Evolutionary conservation across 2,113 vertebrate species (phyloP), one percentile per base, ranked within the genome.

Genomic region (Pseudolaguvia tuberculata): DNA sequence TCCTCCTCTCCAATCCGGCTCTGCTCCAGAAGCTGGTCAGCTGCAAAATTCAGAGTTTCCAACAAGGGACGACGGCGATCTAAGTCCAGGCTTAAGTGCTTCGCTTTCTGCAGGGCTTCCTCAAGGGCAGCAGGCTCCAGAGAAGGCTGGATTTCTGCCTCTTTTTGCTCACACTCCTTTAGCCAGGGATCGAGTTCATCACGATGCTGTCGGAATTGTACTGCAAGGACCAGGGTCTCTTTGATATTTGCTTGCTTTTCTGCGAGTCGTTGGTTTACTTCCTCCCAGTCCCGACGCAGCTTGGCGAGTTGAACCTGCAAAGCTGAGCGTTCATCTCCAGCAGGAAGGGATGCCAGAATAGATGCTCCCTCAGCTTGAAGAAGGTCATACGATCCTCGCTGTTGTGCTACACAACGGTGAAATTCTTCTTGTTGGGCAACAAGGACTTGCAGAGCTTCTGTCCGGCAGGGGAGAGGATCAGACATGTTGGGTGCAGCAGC

Each of bases 311-410:
- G 92, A 78, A 87, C 89, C 83, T 98, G 95, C 78, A 98, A 88
- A 13, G 86, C 83, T 5, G 86, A 88, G 50, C 92, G 94, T 67
- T 98, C 96, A 74, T 94, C 92, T 23, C 95, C 95, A 10, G 93
- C 93, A 0, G 92, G 88, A 1, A 94, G 92, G 0, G 93, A 90
- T 23, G 94, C 92, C 27, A 97, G 87, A 71, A 99, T 83, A 61
- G 94, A 92, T 5, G 89, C 92, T 4, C 96, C 96, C 83, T 99
- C 94, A 0, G 92, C 90, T 76, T 95, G 91, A 20, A 99, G 92
- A 81, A 99, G 93, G 85, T 98, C 95, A 1, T 99, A 99, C 76
- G 96, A 92, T 15, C 97, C 97, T 1, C 94, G 91, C 84, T 98
- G 96, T 27, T 96, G 93, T 82, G 96, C 96, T 67, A 96, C 87